phyloP scores from a whole-genome alignment of 92 coral and sea anemone species.

The Palythoa grandis region DNA sequence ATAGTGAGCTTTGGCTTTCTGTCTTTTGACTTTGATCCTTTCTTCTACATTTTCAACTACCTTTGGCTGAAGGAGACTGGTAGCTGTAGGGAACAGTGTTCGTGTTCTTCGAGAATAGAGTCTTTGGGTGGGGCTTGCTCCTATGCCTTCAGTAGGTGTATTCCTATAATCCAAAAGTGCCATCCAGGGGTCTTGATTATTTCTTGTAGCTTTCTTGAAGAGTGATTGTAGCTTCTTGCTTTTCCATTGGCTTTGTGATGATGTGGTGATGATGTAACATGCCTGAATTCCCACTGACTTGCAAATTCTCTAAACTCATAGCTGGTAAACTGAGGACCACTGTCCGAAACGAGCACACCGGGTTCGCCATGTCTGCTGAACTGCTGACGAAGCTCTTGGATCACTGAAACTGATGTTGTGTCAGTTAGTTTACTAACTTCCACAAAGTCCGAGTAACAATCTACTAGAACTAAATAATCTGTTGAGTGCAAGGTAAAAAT shows the following conservation, averaged over 20 bases:
- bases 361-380: slow-evolving; percentile 66
- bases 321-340: slow-evolving; percentile 56
- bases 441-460: slow-evolving; percentile 54
- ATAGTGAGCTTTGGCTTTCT: slow-evolving; percentile 52
- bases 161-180: slow-evolving; percentile 50
- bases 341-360: slow-evolving; percentile 60
- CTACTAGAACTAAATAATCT: slow-evolving; percentile 59
- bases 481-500: slow-evolving; percentile 41
- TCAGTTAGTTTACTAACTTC: slow-evolving; percentile 51
- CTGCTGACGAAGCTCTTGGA: slow-evolving; percentile 43
- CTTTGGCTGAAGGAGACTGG: background rate
- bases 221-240: background rate
- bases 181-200: slow-evolving; percentile 58
- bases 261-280: too few relatives aligned
- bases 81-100: background rate
- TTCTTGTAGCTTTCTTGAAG: slow-evolving; percentile 61
- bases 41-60: slow-evolving; percentile 2
- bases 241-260: too few relatives aligned
- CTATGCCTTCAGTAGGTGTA: slow-evolving; percentile 50
- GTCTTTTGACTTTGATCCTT: slow-evolving; percentile 6
- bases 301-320: too few relatives aligned
- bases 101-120: background rate
- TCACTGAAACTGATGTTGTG: slow-evolving; percentile 56
- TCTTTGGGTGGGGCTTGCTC: slow-evolving; percentile 47
- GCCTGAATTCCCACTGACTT: too few relatives aligned